These are phyloP conservation scores for Tangara arthus DNA, from an alignment of 2,797 vertebrate genomes.

Conservation along the genomic window DNA sequence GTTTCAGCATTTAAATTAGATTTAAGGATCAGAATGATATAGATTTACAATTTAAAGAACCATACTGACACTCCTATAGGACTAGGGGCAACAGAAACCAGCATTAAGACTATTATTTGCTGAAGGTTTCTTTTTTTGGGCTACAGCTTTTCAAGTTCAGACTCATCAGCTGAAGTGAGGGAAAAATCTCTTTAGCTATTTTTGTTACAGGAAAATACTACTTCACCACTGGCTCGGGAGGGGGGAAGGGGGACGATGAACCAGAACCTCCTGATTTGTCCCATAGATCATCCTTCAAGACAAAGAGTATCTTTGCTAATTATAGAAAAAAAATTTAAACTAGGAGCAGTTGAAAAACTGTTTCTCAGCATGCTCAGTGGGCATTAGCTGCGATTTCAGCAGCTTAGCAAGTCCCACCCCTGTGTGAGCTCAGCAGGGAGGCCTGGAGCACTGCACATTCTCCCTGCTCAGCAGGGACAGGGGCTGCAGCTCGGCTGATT, in stretches of 20 bases:
- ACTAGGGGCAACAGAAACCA: slow-evolving; percentile 2
- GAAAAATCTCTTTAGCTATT: slow-evolving; percentile 63
- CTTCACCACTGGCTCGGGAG: background rate
- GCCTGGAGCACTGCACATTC: slow-evolving; percentile 53
- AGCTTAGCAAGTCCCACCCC: slow-evolving; percentile 55
- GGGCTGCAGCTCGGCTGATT: background rate
- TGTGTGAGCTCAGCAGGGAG: slow-evolving; percentile 1
- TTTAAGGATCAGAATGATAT: background rate
- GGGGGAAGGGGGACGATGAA: background rate
- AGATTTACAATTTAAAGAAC: slow-evolving; percentile 24
- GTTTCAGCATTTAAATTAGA: background rate
- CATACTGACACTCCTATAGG: background rate
- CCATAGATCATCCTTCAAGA: background rate
- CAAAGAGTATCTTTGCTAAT: slow-evolving; percentile 49
- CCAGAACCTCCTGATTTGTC: slow-evolving; percentile 41
- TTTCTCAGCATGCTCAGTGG: slow-evolving; percentile 45
- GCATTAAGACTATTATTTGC: background rate
- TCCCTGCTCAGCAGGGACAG: slow-evolving; percentile 54
- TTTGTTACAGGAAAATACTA: slow-evolving; percentile 58
- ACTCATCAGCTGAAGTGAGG: background rate
- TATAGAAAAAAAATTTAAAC: slow-evolving; percentile 23
- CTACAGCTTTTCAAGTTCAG: slow-evolving; percentile 37
- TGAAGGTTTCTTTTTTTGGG: background rate
- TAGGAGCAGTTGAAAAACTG: slow-evolving; percentile 23
- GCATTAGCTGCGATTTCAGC: slow-evolving; percentile 48